Base-by-base conservation (phyloP, 2,888 invertebrate genomes). In the Syrphus vitripennis region DNA sequence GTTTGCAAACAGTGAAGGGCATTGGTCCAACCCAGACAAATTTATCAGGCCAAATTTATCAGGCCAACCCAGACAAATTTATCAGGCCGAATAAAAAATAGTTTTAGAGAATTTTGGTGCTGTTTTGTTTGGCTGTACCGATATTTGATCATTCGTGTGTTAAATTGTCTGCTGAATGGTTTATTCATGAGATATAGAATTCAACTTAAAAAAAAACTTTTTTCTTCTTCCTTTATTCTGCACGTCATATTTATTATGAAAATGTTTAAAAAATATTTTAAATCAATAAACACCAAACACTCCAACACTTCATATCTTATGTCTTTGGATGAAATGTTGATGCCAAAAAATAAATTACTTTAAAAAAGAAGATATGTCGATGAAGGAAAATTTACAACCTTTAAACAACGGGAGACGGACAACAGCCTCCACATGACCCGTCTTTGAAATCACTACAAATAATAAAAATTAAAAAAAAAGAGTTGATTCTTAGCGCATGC, bases 331-430 rank as follows among this genome's bases (percentile, higher is more conserved):
- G 76, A 81, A 81, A 81, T 81, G 71, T 81, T 37, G 40, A 65
- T 81, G 76, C 65, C 59, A 55, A 77, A 55, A 84, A 84, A 76
- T 77, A 78, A 82, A 86, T 77, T 70, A 76, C 59, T 42, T 55
- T 34, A 75, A 82, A 69, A 74, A 34, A 40, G 61, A 78, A 65
- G 82, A 86, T 65, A 86, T 72, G 86, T 86, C 86, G 86, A 86
- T 86, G 86, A 82, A 70, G 82, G 71, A 83, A 79, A 87, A 87
- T 87, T 87, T 87, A 87, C 87, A 83, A 31, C 87, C 83, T 78
- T 75, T 75, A 75, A 83, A 75, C 87, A 83, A 87, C 87, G 83
- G 87, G 87, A 87, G 83, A 87, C 78, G 83, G 75, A 87, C 78
- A 83, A 75, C 65, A 78, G 82, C 77, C 82, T 82, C 86, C 86